These are phyloP conservation scores for Alfaro cultratus DNA, from an alignment of 2,797 vertebrate genomes.

Conservation along the genomic window DNA sequence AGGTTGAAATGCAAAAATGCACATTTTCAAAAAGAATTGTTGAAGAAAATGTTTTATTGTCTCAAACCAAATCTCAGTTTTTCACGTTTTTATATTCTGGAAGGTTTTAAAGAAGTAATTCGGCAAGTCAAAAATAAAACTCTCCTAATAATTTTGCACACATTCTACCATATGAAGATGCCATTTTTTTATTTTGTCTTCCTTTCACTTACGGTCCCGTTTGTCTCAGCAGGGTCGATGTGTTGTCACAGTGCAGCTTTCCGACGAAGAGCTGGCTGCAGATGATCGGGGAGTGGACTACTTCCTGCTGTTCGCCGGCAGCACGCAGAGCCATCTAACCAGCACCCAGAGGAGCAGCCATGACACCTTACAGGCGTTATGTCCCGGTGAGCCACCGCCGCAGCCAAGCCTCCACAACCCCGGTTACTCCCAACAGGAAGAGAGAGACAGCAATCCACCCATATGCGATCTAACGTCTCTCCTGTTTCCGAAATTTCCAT, in stretches of 20 bases:
- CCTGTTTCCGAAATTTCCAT: background rate
- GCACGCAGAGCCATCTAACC: conserved; percentile 89
- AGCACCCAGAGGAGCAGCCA: conserved; percentile 88
- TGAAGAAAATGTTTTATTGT: too few species aligned
- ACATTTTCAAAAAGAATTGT: too few species aligned
- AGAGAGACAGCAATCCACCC: conserved; percentile 18
- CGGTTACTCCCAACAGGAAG: conserved; percentile 1
- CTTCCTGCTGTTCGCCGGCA: conserved; percentile 93
- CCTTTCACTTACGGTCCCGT: background rate
- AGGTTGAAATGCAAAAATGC: too few species aligned
- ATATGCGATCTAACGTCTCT: background rate
- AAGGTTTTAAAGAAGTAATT: too few species aligned
- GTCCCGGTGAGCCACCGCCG: conserved; percentile 85
- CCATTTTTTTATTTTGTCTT: background rate
- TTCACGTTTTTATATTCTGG: too few species aligned
- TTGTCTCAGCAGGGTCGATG: conserved; percentile 85
- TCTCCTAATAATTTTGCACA: background rate
- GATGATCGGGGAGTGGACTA: conserved; percentile 87
- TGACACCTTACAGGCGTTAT: conserved; percentile 89
- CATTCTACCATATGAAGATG: too few species aligned
- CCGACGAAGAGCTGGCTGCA: conserved; percentile 83
- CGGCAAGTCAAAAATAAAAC: background rate
- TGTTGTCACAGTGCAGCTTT: conserved; percentile 90
- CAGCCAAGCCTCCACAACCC: conserved; percentile 22
- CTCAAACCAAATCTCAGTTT: too few species aligned